These are phyloP conservation scores for Orestias chungarensis DNA, from an alignment of 2,797 vertebrate genomes.

Conservation along the genomic window DNA sequence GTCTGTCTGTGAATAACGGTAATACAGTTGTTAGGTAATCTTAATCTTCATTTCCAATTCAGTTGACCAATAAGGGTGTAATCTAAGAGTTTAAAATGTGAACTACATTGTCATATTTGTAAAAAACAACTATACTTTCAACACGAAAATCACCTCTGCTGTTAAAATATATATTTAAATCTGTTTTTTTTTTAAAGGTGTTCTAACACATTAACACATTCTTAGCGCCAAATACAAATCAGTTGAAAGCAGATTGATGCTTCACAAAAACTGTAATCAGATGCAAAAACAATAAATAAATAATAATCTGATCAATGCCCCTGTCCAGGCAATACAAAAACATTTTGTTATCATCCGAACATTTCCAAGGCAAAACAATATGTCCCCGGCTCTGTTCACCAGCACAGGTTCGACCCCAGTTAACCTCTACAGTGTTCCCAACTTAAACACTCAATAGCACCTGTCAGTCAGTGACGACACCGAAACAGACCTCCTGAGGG, in stretches of 20 bases:
- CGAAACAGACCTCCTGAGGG: constrained; percentile 61
- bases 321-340: not conserved
- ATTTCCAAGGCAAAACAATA: not conserved
- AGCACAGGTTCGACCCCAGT: constrained; percentile 62
- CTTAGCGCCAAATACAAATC: not conserved
- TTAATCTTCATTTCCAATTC: not conserved
- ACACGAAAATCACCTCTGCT: not conserved
- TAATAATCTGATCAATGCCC: not conserved
- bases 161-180: not conserved
- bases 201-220: not conserved
- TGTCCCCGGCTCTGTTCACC: constrained; percentile 16
- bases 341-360: not conserved
- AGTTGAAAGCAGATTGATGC: not conserved
- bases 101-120: too few relatives aligned
- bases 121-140: too few relatives aligned
- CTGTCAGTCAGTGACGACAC: constrained; percentile 60
- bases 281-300: too few relatives aligned
- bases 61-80: too few relatives aligned
- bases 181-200: not conserved
- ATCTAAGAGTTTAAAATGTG: not conserved
- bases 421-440: constrained; percentile 65
- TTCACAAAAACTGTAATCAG: not conserved
- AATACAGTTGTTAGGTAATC: too few relatives aligned
- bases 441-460: constrained; percentile 51
- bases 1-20: not conserved